Conservation (phyloP, 2,888 invertebrate genomes). For the Plebejus anna region DNA sequence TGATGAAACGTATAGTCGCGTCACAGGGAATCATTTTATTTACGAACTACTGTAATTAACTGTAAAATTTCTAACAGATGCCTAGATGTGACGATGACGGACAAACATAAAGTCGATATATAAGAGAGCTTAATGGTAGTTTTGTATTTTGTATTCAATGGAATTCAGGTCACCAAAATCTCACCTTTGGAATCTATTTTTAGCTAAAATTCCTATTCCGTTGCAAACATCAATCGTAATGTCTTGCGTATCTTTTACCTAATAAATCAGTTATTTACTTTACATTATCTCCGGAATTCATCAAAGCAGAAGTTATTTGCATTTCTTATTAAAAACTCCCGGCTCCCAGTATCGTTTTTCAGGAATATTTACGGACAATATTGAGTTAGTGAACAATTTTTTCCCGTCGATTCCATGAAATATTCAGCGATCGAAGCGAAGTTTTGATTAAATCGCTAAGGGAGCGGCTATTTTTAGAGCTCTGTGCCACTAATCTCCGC, state of each 20-base stretch:
- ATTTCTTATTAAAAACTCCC: background rate
- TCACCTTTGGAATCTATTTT: background rate
- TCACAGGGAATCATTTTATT: background rate
- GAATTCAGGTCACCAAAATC: background rate
- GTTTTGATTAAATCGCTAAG: slow-evolving; percentile 20
- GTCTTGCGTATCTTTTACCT: background rate
- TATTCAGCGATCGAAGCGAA: slow-evolving; percentile 13
- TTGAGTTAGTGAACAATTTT: slow-evolving; percentile 15
- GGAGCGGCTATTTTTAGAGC: background rate
- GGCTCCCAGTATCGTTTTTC: background rate
- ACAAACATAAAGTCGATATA: background rate
- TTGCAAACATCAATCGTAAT: background rate
- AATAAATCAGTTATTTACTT: background rate
- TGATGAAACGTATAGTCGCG: background rate
- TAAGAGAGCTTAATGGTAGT: background rate
- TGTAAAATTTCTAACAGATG: background rate
- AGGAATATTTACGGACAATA: slow-evolving; percentile 4
- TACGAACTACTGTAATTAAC: background rate
- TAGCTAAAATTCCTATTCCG: background rate
- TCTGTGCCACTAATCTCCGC: background rate
- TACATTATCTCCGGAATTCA: background rate
- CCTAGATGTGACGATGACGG: background rate
- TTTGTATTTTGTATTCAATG: background rate
- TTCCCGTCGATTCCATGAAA: background rate
- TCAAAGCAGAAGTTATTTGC: background rate